Evolutionary conservation across 1,140 invertebrate genomes (phyloP), one percentile per base, ranked within the genome.

Genomic region (Pristionchus pacificus): DNA sequence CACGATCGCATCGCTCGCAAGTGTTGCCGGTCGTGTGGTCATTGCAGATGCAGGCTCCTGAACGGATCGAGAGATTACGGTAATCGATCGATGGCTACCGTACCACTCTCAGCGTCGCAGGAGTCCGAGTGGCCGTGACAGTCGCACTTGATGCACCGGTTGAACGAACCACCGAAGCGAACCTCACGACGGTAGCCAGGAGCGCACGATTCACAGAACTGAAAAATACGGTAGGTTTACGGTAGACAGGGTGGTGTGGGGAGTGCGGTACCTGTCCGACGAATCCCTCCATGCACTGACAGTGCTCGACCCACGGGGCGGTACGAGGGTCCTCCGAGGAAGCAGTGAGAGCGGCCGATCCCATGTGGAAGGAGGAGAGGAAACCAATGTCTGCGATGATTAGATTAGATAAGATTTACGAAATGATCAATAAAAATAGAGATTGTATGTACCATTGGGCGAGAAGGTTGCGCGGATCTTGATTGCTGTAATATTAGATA

Each of bases 181-280:
- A 92, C 92, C 74, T 92, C 91, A 77, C 96, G 92, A 49, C 93
- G 89, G 79, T 90, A 98, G 0, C 93, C 93, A 0, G 93, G 91
- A 0, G 91, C 91, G 83, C 95, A 98, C 0, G 93, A 94, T 85
- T 98, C 95, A 82, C 96, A 98, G 85, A 93, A 96, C 85, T 97
- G 93, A 0, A 95, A 49, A 49, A 19, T 10, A 10, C 38, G 38
- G n/a, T n/a, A n/a, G n/a, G n/a, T n/a, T n/a, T n/a, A n/a, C n/a
- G n/a, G n/a, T n/a, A n/a, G n/a, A n/a, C n/a, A n/a, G n/a, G n/a
- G n/a, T n/a, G n/a, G n/a, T n/a, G n/a, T n/a, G n/a, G n/a, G n/a
- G n/a, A n/a, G n/a, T n/a, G n/a, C n/a, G n/a, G 19, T 49, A 49
- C 38, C 38, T 49, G 38, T 49, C 38, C 27, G 55, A 88, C 84